These are phyloP conservation scores for Vireo griseus DNA, from an alignment of 2,797 vertebrate species.

Conservation along the genomic window DNA sequence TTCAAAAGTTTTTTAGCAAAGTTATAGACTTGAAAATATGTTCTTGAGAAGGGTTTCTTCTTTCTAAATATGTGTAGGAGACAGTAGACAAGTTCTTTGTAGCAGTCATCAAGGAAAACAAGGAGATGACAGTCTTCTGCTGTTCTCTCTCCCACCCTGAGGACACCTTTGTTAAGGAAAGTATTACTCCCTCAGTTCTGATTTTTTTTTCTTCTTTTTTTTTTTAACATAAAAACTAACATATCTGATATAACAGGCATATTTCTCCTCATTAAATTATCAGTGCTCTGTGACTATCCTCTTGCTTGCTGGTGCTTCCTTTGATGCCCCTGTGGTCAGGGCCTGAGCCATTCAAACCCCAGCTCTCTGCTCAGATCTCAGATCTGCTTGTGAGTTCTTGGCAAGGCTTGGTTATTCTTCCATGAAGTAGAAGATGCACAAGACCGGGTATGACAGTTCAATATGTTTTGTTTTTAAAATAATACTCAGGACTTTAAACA, in stretches of 20 bases:
- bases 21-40: not conserved
- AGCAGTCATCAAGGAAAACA: constrained; percentile 3
- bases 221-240: not conserved
- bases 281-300: not conserved
- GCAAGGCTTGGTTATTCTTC: not conserved
- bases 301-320: not conserved
- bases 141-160: not conserved
- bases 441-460: not conserved
- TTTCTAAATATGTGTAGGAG: not conserved
- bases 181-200: not conserved
- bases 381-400: not conserved
- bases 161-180: not conserved
- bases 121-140: not conserved
- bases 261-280: not conserved
- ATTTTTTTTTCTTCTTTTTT: not conserved
- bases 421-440: not conserved
- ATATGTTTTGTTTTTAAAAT: not conserved
- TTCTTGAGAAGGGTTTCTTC: not conserved
- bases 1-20: not conserved
- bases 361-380: not conserved
- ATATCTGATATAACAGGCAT: not conserved
- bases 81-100: constrained; percentile 29
- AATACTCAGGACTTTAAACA: not conserved
- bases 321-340: not conserved
- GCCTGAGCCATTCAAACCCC: not conserved